Percentiles rank a stretch among this genome's conserved stretches.
Evolutionary conservation across 2,797 vertebrate genomes (phyloP).

Genomic region (Cyprinodon diabolis): DNA sequence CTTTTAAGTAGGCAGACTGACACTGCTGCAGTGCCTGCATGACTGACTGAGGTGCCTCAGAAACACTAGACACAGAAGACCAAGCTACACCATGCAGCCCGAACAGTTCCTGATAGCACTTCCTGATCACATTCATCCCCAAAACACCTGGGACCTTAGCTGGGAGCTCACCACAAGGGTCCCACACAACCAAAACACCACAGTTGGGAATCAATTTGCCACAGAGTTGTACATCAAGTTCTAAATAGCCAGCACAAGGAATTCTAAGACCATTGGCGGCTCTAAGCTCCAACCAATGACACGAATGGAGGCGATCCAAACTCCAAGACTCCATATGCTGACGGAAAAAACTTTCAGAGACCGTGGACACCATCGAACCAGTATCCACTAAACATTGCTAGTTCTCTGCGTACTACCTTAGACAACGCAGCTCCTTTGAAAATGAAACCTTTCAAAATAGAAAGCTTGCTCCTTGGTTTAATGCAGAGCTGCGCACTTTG

Average conservation of each 20-base stretch:
- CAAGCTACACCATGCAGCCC: too few species aligned
- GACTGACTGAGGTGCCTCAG: too few species aligned
- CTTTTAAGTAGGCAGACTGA: too few species aligned
- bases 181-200: not conserved
- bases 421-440: too few species aligned
- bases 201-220: not conserved
- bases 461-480: too few species aligned
- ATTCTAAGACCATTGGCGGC: not conserved
- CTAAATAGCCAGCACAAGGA: not conserved
- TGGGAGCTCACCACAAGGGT: not conserved
- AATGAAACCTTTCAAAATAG: too few species aligned
- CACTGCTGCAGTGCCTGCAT: too few species aligned
- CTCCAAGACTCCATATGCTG: not conserved
- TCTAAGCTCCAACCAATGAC: not conserved
- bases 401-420: too few species aligned
- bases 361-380: not conserved
- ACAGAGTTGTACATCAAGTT: not conserved
- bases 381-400: not conserved
- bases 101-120: not conserved
- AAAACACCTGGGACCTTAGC: not conserved
- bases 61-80: too few species aligned
- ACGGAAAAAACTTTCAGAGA: not conserved
- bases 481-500: too few species aligned
- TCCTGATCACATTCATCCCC: not conserved
- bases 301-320: rapidly evolving